Percentiles rank a stretch among this genome's conserved stretches.
Conservation (phyloP, 1,140 invertebrate genomes). For the Brachionus rubens region DNA sequence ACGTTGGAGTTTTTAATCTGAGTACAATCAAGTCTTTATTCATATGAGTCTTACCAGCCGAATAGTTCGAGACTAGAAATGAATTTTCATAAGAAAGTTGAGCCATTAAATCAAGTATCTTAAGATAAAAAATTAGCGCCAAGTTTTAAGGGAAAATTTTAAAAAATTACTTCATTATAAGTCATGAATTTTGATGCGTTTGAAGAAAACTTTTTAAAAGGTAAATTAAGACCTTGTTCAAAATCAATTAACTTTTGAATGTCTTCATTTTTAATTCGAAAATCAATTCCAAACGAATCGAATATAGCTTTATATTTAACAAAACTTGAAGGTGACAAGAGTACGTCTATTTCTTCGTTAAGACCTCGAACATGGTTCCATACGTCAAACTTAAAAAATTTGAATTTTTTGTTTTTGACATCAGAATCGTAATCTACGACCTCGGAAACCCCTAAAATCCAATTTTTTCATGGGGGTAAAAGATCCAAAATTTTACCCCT, state of each 20-base stretch:
- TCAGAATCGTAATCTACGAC: too few relatives aligned
- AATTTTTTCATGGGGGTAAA: too few relatives aligned
- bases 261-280: background rate
- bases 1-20: background rate
- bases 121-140: background rate
- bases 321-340: background rate
- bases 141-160: background rate
- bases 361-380: slow-evolving; percentile 3
- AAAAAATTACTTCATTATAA: background rate
- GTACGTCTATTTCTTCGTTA: background rate
- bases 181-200: too few relatives aligned
- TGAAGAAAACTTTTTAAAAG: background rate
- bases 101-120: background rate
- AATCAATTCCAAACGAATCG: background rate
- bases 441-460: too few relatives aligned
- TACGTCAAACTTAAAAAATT: slow-evolving; percentile 6
- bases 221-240: too few relatives aligned
- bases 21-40: background rate
- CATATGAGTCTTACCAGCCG: slow-evolving; percentile 12
- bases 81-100: background rate
- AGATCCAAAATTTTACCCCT: too few relatives aligned
- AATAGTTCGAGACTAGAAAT: slow-evolving; percentile 11
- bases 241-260: background rate
- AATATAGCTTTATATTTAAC: slow-evolving; percentile 1
- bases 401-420: too few relatives aligned